Percentiles rank a stretch among this genome's conserved stretches.
These are phyloP conservation scores for Theretra japonica DNA, from an alignment of 2,888 invertebrate species.

Conservation along the genomic window DNA sequence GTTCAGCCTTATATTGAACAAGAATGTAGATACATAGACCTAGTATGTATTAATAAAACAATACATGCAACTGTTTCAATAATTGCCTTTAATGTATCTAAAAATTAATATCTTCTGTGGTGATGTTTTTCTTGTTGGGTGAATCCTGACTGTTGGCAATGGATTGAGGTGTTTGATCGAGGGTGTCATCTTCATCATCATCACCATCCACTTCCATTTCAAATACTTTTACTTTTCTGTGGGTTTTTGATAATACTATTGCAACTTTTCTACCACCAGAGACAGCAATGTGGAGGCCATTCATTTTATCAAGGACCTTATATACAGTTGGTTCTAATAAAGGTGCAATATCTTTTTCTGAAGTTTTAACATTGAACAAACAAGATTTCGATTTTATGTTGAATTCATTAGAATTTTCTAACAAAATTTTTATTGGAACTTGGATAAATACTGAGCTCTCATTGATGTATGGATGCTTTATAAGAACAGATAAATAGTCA, in stretches of 20 bases:
- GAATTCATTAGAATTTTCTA: constrained; percentile 71
- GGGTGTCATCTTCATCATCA: constrained; percentile 90
- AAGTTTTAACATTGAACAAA: constrained; percentile 74
- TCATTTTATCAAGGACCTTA: constrained; percentile 87
- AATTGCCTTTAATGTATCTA: constrained; percentile 29
- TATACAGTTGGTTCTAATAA: constrained; percentile 80
- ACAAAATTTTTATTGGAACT: constrained; percentile 76
- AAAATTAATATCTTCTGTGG: constrained; percentile 54
- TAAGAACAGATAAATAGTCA: constrained; percentile 89
- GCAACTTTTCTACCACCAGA: constrained; percentile 94
- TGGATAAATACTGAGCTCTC: constrained; percentile 79
- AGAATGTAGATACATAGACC: too few species aligned
- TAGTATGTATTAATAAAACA: too few species aligned
- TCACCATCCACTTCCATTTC: constrained; percentile 97
- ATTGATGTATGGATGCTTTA: constrained; percentile 80
- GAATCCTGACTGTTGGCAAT: constrained; percentile 61
- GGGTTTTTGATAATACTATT: constrained; percentile 91
- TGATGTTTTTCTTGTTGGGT: constrained; percentile 54
- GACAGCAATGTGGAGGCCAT: constrained; percentile 90
- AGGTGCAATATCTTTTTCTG: constrained; percentile 82
- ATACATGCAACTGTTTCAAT: constrained; percentile 20
- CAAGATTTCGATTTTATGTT: constrained; percentile 70
- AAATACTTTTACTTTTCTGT: constrained; percentile 92
- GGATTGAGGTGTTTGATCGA: constrained; percentile 75
- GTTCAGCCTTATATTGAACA: too few species aligned